phyloP scores from a whole-genome alignment of 2,113 vertebrate genomes.

The Aviceda subcristata region DNA sequence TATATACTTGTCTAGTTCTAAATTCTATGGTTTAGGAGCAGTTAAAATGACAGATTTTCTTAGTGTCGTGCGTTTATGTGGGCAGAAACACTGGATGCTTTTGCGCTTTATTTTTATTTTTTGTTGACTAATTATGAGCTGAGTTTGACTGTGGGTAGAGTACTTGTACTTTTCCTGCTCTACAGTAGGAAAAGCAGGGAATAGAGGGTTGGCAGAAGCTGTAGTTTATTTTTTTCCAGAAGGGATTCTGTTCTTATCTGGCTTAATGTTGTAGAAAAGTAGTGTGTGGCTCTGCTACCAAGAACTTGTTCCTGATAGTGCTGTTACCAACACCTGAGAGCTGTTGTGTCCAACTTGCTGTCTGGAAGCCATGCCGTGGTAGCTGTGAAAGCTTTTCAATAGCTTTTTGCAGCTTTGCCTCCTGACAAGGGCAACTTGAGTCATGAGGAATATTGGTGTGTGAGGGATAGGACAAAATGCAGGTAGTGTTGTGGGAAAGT shows the following conservation, averaged over 20 bases:
- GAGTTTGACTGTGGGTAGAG: neutral
- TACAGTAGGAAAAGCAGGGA: neutral
- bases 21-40: neutral
- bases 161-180: neutral
- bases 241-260: neutral
- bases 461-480: neutral
- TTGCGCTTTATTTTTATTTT: neutral
- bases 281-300: neutral
- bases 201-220: neutral
- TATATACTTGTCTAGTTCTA: neutral
- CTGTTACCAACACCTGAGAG: neutral
- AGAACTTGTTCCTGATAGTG: neutral
- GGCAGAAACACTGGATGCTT: neutral
- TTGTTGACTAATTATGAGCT: neutral
- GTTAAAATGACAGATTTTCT: neutral
- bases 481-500: neutral
- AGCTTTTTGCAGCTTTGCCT: neutral
- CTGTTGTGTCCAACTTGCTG: accelerated
- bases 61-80: neutral
- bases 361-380: neutral
- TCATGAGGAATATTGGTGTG: neutral
- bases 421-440: neutral
- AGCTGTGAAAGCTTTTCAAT: neutral
- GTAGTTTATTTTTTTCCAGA: neutral
- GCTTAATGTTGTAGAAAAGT: neutral